These are phyloP conservation scores for Aurelia coerulea DNA, from an alignment of 30 jellyfish, hydroid and myxozoan species.

Conservation along the genomic window DNA sequence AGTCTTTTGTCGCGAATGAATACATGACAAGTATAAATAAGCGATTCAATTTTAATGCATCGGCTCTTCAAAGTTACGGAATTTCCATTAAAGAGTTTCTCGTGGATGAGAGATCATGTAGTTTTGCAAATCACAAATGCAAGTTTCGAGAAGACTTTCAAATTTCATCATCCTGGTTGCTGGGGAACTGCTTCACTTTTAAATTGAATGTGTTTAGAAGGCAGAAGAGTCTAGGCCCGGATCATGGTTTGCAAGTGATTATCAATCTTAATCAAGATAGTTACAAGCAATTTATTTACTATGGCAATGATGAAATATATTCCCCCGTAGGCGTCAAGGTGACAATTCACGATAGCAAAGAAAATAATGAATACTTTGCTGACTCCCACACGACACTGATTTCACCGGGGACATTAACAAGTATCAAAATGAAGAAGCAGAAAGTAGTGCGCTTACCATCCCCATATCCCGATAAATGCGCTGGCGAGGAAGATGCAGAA, in stretches of 20 bases:
- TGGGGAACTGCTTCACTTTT: background rate
- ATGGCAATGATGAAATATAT: background rate
- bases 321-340: background rate
- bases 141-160: background rate
- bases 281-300: background rate
- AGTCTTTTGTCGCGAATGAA: too few relatives aligned
- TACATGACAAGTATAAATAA: too few relatives aligned
- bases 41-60: too few relatives aligned
- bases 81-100: background rate
- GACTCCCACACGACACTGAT: background rate
- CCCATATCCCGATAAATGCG: conserved; percentile 6
- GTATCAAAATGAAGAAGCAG: background rate
- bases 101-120: background rate
- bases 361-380: background rate
- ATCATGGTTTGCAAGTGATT: background rate
- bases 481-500: background rate
- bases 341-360: background rate
- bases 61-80: background rate
- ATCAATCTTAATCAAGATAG: background rate
- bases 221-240: background rate
- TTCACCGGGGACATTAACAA: background rate
- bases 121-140: background rate
- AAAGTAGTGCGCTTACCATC: background rate
- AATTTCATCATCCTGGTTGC: background rate
- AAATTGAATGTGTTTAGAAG: background rate